Base-by-base conservation (phyloP, 2,797 vertebrate genomes). In the Helarctos malayanus region DNA sequence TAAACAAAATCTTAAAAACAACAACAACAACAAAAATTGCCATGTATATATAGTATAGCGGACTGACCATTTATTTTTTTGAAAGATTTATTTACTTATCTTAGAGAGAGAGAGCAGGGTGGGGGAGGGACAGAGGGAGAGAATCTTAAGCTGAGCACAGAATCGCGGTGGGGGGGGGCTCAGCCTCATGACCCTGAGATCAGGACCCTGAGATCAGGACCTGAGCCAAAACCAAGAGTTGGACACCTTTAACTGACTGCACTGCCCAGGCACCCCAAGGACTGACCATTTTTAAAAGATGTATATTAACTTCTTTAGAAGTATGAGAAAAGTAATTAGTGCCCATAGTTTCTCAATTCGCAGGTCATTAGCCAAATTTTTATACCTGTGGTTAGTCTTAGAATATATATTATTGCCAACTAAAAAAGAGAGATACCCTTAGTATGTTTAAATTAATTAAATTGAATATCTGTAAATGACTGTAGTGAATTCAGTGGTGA, bases 371-470 rank as follows among this genome's bases (percentile, higher is more conserved):
- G 8, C 49, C 52, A 76, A 83, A 57, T 45, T 59, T 89, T 68
- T 79, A 73, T 75, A 82, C 4, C 49, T 93, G 18, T 90, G 15
- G 14, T 41, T 25, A 91, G 32, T 85, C 10, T 73, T 81, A 71
- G 6, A 47, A 68, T 92, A 29, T 68, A 38, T 65, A 41, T 85
- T 5, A 85, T 38, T 63, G 1, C 68, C 16, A 95, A 71, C 80
- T 93, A 32, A 86, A n/a, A 68, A 65, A 29, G 29, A 63, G 14
- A 61, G 57, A 52, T 8, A 38, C 0, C 0, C 5, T 89, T 14
- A 54, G 19, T 54, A 32, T 45, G 81, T 57, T 96, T 95, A 89
- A 71, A n/a, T 49, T 78, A 90, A 86, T 88, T 52, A 75, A 49
- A 83, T 13, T 57, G 25, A 86, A 82, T 61, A 25, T 75, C 25